Percentiles rank a stretch among this genome's conserved stretches.
Conservation (phyloP, 2,113 vertebrate genomes). For the Pomatostomus ruficeps region DNA sequence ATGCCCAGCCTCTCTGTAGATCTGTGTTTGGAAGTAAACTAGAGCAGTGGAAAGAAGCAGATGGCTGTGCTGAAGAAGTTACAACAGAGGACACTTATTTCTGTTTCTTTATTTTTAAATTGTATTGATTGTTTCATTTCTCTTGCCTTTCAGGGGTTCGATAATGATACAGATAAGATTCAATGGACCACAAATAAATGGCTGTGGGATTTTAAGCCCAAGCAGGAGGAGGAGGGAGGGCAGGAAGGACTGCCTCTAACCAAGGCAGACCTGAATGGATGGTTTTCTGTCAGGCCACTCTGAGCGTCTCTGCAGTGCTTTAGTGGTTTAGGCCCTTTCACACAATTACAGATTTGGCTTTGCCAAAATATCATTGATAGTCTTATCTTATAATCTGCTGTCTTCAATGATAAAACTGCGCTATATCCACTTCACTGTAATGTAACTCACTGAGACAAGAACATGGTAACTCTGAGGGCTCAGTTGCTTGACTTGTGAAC, state of each 20-base stretch:
- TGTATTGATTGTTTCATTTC: background rate
- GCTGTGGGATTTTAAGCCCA: background rate
- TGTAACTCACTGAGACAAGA: background rate
- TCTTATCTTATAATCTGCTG: background rate
- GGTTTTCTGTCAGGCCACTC: background rate
- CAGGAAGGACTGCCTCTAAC: no score
- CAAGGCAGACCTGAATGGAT: background rate
- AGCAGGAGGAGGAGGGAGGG: no score
- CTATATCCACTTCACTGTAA: background rate
- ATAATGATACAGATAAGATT: background rate
- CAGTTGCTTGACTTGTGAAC: background rate
- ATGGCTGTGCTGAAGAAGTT: background rate
- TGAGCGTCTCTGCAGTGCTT: background rate
- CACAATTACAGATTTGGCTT: background rate
- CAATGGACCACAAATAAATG: background rate
- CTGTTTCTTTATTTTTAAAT: background rate
- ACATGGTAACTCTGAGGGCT: background rate
- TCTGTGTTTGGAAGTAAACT: background rate
- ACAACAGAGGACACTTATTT: background rate
- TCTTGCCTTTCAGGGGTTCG: background rate
- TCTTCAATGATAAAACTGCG: background rate
- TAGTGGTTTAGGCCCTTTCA: background rate
- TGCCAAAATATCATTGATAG: background rate
- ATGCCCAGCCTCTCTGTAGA: background rate
- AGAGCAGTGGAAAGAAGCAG: background rate